phyloP scores from a whole-genome alignment of 2,113 vertebrate species.

The Dryoscopus gambensis region DNA sequence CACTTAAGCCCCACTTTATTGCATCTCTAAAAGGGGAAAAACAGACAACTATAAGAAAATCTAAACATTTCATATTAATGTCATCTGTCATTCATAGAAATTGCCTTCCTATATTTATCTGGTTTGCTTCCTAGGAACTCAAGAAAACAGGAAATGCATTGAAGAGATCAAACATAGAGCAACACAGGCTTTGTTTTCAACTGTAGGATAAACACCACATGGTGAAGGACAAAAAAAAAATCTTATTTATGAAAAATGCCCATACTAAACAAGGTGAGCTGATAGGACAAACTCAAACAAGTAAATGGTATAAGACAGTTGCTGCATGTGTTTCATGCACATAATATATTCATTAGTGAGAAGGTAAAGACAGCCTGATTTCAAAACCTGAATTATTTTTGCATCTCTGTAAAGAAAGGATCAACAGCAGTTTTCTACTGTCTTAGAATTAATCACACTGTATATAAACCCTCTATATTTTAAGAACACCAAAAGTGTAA shows the following conservation, averaged over 20 bases:
- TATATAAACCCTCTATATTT: conserved; percentile 9
- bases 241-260: not conserved
- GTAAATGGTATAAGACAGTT: not conserved
- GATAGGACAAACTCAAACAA: not conserved
- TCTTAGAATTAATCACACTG: conserved; percentile 16
- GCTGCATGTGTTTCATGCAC: not conserved
- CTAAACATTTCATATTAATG: not conserved
- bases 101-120: not conserved
- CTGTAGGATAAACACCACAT: not conserved
- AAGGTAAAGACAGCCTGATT: not conserved
- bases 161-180: not conserved
- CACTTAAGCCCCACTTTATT: not conserved
- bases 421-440: not conserved
- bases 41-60: not conserved
- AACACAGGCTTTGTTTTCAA: not conserved
- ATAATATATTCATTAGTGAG: not conserved
- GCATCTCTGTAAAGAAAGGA: not conserved
- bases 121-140: not conserved
- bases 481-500: not conserved
- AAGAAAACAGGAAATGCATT: not conserved
- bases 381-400: not conserved
- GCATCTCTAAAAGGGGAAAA: not conserved
- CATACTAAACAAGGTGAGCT: not conserved
- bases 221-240: not conserved
- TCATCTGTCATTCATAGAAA: not conserved